Base-by-base conservation (phyloP, 2,797 vertebrate genomes). In the Chloroceryle inda region DNA sequence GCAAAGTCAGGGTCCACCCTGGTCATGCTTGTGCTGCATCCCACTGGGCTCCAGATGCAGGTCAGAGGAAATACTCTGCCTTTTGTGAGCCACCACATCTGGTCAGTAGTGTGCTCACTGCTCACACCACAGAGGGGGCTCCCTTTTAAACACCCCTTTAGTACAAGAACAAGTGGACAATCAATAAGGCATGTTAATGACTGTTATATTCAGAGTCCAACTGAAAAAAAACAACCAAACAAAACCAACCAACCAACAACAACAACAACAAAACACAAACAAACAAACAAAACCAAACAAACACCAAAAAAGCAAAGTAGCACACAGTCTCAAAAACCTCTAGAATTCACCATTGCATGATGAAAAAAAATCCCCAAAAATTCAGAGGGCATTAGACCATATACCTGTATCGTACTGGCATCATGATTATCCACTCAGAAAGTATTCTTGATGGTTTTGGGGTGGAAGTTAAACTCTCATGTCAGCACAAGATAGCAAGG, bases 331-430 rank as follows among this genome's bases (percentile, higher is more conserved):
- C 49, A 73, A 37, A 89, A 73, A 6, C 8, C 24, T 44, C 18
- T 71, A 50, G 49, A 68, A 72, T 52, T 84, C 66, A 67, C 8
- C 6, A 4, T 10, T 31, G 61, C 5, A 23, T 11, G 11, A 73
- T 10, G 3, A 90, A 52, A 4, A 62, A 74, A 79, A 92, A 40
- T 16, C 19, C 69, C 8, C 1, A 50, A 38, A 81, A 83, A 38
- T 71, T 71, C 40, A 40, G 24, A 77, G 4, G 13, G 9, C 8
- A 40, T 2, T 42, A 20, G 10, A 29, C 21, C 49, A 22, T 23
- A 17, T 11, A 61, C 5, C 6, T 62, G 20, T 44, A 37, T 24
- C 0, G 0, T 69, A 53, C 3, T 1, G 1, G 27, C 27, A 40
- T 23, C 2, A 24, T 9, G 19, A 55, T n/a, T 68, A 84, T 27